Evolutionary conservation across 2,113 vertebrate genomes (phyloP), one percentile per base, ranked within the genome.

Genomic region (Athene noctua): DNA sequence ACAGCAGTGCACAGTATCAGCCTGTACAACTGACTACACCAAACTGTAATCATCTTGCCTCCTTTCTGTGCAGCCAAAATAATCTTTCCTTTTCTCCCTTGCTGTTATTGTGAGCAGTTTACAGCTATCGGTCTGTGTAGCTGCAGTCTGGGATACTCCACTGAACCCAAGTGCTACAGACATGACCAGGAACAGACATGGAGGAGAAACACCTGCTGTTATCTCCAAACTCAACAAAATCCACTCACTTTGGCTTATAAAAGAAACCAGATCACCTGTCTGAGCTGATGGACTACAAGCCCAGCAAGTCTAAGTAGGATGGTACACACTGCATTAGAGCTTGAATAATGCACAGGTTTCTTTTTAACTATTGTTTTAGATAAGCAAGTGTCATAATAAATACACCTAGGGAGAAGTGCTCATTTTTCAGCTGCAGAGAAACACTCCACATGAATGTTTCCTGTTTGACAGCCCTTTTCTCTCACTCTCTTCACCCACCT

Each of bases 101-200:
- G 25, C 59, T 79, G 63, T 66, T 96, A 61, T 19, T 90, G 62
- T 27, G 36, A 86, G 63, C 51, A 80, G 54, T 7, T 88, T 74
- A 80, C n/a, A 68, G 46, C 23, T 68, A 63, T 67, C 84, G 90
- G 59, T 49, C 65, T 4, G 7, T 46, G 46, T 22, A 84, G 90
- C 36, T 67, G 70, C 38, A 58, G 18, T 20, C 49, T 20, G 27
- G 20, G 30, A 44, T 70, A 80, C 46, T 67, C 21, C 46, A 58
- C 54, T 32, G 51, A 84, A 65, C 15, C 32, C 51, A 77, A 52
- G 34, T 22, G 71, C 46, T 70, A 49, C 0, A 4, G 42, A 70
- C 36, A 47, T 0, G 2, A 36, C 27, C 55, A 47, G 46, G 0
- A 2, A 77, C 8, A 80, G 44, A 57, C 0, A 0, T 32, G 15